phyloP scores from a whole-genome alignment of 2,888 invertebrate genomes.

The Cataglyphis rosenhaueri region DNA sequence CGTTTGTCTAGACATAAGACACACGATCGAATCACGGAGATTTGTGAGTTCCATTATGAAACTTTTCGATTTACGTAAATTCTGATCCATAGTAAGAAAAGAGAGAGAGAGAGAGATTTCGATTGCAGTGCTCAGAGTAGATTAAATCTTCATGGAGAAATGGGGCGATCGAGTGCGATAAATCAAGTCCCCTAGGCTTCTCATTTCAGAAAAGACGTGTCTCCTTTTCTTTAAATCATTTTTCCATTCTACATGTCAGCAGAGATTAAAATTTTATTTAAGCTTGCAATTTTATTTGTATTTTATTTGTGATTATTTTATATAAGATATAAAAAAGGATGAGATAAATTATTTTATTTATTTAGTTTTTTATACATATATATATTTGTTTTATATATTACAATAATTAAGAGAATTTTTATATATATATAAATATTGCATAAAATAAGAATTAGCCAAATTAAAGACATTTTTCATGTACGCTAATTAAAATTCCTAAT shows the following conservation, averaged over 20 bases:
- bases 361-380: not conserved
- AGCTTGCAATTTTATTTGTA: constrained; percentile 5
- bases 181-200: constrained; percentile 43
- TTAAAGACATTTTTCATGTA: not conserved
- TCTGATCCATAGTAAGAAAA: constrained; percentile 2
- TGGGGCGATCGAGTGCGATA: constrained; percentile 40
- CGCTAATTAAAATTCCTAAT: not conserved
- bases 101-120: not conserved
- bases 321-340: not conserved
- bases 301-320: not conserved
- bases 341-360: not conserved
- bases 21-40: constrained; percentile 33
- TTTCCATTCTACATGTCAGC: not conserved
- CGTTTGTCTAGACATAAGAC: constrained; percentile 34
- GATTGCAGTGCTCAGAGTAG: constrained; percentile 29
- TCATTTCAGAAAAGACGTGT: constrained; percentile 23
- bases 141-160: constrained; percentile 57
- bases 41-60: constrained; percentile 50
- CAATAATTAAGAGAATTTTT: not conserved
- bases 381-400: not conserved
- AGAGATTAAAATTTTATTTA: constrained; percentile 28
- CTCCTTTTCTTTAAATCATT: constrained; percentile 41
- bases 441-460: not conserved
- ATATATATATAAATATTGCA: not conserved
- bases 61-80: constrained; percentile 56